These are phyloP conservation scores for Brenthis daphne DNA, from an alignment of 2,888 invertebrate genomes.

Conservation along the genomic window DNA sequence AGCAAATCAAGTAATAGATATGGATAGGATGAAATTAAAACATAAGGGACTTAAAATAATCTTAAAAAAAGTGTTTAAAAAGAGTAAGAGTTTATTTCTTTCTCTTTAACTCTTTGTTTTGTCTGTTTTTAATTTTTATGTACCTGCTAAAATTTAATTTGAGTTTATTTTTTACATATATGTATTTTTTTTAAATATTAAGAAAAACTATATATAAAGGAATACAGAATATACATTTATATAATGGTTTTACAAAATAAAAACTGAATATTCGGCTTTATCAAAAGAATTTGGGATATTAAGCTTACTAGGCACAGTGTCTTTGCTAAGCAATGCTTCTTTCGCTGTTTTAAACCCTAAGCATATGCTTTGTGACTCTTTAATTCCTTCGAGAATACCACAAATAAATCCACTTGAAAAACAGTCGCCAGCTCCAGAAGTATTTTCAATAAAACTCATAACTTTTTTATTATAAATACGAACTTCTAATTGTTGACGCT, in stretches of 20 bases:
- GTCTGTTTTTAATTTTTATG: too few species aligned
- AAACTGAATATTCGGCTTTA: slow-evolving; percentile 7
- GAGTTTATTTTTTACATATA: too few species aligned
- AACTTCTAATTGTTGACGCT: slow-evolving; percentile 38
- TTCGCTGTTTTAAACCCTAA: slow-evolving; percentile 85
- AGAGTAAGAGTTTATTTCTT: too few species aligned
- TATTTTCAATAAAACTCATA: slow-evolving; percentile 82
- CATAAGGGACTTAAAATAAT: too few species aligned
- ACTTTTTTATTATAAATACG: slow-evolving; percentile 65
- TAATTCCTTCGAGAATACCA: slow-evolving; percentile 80
- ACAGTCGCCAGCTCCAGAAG: slow-evolving; percentile 93
- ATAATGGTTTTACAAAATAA: neutral
- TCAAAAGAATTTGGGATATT: slow-evolving; percentile 14
- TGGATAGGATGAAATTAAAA: too few species aligned
- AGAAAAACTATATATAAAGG: too few species aligned
- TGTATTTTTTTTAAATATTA: too few species aligned
- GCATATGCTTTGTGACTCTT: slow-evolving; percentile 82
- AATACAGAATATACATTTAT: too few species aligned
- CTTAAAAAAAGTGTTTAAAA: too few species aligned
- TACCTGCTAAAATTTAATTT: too few species aligned
- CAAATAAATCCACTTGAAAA: slow-evolving; percentile 87
- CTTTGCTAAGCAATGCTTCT: slow-evolving; percentile 80
- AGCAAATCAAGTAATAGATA: too few species aligned
- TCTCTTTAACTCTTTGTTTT: too few species aligned
- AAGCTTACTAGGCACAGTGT: slow-evolving; percentile 80